Base-by-base conservation (phyloP, 2,113 vertebrate species). In the Indicator maculatus region DNA sequence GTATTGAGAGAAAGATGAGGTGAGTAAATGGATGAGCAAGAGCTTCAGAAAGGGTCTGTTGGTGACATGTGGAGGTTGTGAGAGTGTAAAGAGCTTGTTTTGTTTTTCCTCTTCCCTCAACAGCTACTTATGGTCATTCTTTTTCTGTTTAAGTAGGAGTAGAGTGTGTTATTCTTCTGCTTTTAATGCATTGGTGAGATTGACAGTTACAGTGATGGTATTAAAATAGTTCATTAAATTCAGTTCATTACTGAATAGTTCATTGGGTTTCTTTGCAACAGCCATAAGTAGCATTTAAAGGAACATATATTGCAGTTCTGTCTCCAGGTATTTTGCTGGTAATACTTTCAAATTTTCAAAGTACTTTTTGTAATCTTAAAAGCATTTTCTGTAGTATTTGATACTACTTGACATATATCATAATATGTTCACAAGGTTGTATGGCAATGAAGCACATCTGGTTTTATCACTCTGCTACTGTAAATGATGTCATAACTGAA, bases 101-200 rank as follows among this genome's bases (percentile, higher is more conserved):
- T 80, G 72, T 92, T 93, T 91, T 86, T 86, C 45, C 16, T 93
- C 61, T 92, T 92, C 28, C 47, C 16, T 76, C 81, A 56, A 18
- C 8, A 84, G 28, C 58, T 81, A 53, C 60, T 86, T 77, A 60
- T 0, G 13, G 59, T 75, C 30, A 33, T 86, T 88, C n/a, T 76
- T 80, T 73, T 24, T 60, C 33, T 6, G 21, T 79, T 83, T 31
- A 58, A 64, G 41, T 21, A 84, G 56, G 16, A 69, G 24, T 75
- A 47, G 9, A 65, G 39, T 0, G 0, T 59, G 21, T 33, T 71
- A 36, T 20, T 67, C 17, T 28, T 30, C 89, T 86, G 33, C 70
- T 77, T 90, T 56, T 53, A 78, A 2, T 63, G 21, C 30, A 14
- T 55, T 64, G 41, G 18, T 41, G 58, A 75, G 26, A 78, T 71